Evolutionary conservation across 2,888 invertebrate species (phyloP), one percentile per base, ranked within the genome.

Genomic region (Galerucella nymphaeae): DNA sequence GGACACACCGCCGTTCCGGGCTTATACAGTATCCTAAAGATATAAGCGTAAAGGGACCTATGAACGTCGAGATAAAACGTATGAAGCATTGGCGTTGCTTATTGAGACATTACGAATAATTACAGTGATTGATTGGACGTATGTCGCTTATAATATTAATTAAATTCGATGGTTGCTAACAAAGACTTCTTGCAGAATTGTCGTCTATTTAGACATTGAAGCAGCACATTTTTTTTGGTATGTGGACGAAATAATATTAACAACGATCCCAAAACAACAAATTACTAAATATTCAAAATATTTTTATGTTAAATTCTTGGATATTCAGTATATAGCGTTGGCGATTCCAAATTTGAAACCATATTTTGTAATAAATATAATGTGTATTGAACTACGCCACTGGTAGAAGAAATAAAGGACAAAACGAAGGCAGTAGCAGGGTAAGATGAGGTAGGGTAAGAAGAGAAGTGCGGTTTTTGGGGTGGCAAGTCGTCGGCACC

Each of bases 11-110:
- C 75, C 77, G 76, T 77, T 79, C 78, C 70, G 77, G 84, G 61
- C 42, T 83, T 84, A 83, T 63, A 84, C 84, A 84, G 85, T 84
- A 84, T 84, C 84, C 84, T 82, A 82, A 78, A 84, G 83, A 84
- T 82, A 82, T 83, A 83, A 82, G 83, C 82, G 82, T 83, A 81
- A 83, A 81, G 82, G 82, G 81, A 77, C 76, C 77, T 65, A 50
- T 63, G 70, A 57, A 58, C 67, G 63, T 64, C 57, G 58, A 65
- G 63, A 75, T 57, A 57, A 20, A 64, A 50, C 41, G 45, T 70
- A 42, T 38, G 30, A 30, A 38, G 48, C 59, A 57, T 23, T 11
- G 65, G 50, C 65, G 71, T 42, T 2, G n/a, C 18, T 50, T 50
- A 55, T 59, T 23, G 59, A 2, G n/a, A 55, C 11, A 55, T 55